phyloP scores from a whole-genome alignment of 2,888 invertebrate genomes.

The Alloscopus bannaensis region DNA sequence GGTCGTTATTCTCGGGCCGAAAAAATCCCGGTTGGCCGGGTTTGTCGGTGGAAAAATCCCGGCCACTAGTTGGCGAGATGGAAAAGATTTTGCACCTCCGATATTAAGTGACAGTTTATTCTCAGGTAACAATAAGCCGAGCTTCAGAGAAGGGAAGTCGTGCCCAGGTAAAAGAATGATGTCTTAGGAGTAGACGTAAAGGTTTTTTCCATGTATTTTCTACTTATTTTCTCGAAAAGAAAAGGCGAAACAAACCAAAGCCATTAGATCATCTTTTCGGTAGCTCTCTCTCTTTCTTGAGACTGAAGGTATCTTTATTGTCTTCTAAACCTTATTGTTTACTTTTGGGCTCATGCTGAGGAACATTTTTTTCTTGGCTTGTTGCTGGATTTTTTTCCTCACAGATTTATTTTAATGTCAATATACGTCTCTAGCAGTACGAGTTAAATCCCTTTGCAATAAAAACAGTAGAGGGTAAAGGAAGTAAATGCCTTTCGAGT shows the following conservation, averaged over 20 bases:
- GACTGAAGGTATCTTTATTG: conserved; percentile 42
- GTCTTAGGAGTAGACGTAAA: conserved; percentile 45
- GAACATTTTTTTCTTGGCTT: conserved; percentile 37
- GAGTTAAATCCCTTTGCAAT: conserved; percentile 55
- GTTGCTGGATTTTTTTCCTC: conserved; percentile 30
- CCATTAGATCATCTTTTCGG: conserved; percentile 52
- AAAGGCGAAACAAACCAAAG: conserved; percentile 16
- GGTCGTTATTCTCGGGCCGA: conserved; percentile 50
- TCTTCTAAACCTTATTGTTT: conserved; percentile 53
- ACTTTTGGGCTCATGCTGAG: conserved; percentile 62
- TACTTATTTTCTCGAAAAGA: conserved; percentile 9
- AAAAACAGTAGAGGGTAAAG: too few relatives aligned
- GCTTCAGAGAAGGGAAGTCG: conserved; percentile 30
- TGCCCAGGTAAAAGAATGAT: conserved; percentile 53
- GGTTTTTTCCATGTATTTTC: background rate
- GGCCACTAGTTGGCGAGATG: too few relatives aligned
- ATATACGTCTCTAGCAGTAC: conserved; percentile 31
- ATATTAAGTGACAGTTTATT: conserved; percentile 45
- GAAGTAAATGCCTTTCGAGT: conserved; percentile 55
- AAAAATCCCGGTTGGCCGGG: too few relatives aligned
- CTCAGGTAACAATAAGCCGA: conserved; percentile 1
- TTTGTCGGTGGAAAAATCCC: too few relatives aligned
- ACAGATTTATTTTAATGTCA: conserved; percentile 38
- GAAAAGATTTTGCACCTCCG: too few relatives aligned
- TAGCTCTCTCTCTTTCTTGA: conserved; percentile 31